phyloP scores from a whole-genome alignment of 2,888 invertebrate species.

The Cheiracanthium punctorium region DNA sequence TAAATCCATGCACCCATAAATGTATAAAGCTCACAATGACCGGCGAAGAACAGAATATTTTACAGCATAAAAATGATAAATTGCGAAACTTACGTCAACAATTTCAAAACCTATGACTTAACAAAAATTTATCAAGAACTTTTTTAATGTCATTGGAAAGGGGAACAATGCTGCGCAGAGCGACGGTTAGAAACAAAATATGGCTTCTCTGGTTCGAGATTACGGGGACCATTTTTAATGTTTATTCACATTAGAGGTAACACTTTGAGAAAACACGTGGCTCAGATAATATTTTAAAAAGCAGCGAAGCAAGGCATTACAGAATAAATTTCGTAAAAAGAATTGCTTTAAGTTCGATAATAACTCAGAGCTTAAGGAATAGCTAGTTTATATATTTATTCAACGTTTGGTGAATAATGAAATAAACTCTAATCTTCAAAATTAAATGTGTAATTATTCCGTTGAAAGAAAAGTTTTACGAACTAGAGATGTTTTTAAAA shows the following conservation, averaged over 20 bases:
- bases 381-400: not conserved
- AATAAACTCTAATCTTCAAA: not conserved
- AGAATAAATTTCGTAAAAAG: constrained; percentile 3
- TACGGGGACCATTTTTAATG: not conserved
- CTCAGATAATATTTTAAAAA: not conserved
- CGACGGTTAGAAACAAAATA: not conserved
- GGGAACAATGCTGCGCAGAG: not conserved
- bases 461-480: too few species aligned
- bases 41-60: not conserved
- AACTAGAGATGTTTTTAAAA: too few species aligned
- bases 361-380: constrained; percentile 2
- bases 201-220: not conserved
- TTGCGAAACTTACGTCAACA: not conserved
- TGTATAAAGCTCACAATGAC: not conserved
- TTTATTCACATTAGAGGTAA: constrained; percentile 8
- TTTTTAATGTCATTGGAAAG: not conserved
- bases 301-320: not conserved
- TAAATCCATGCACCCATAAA: not conserved
- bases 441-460: not conserved
- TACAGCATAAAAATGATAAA: constrained; percentile 2
- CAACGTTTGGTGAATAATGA: not conserved
- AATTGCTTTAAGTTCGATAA: not conserved
- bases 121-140: constrained; percentile 9
- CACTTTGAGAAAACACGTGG: not conserved
- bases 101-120: constrained; percentile 9